Percentiles rank a stretch among this genome's conserved stretches.
phyloP scores from a whole-genome alignment of 1,140 invertebrate species.

The Heterodera schachtii region DNA sequence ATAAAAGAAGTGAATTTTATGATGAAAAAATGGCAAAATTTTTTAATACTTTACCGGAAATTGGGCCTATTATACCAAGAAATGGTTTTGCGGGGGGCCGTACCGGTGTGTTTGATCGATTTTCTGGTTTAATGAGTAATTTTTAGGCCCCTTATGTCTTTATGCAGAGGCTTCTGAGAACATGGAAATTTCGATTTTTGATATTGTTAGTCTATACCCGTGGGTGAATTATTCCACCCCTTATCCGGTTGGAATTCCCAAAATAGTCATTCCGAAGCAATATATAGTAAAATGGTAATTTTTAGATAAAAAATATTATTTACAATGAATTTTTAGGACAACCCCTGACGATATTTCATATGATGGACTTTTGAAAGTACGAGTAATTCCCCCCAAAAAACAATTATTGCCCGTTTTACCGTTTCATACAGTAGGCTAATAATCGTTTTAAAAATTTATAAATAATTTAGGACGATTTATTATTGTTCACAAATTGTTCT shows the following conservation, averaged over 20 bases:
- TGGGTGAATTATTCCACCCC: neutral
- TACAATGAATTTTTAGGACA: neutral
- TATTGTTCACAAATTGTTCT: neutral
- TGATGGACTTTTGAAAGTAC: neutral
- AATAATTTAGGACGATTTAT: neutral
- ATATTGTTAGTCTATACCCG: neutral
- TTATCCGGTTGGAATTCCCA: neutral
- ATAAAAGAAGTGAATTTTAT: conserved; percentile 13
- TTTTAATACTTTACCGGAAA: neutral
- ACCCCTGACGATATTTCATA: neutral
- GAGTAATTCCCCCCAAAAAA: conserved; percentile 12
- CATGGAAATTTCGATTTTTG: neutral
- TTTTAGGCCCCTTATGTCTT: neutral
- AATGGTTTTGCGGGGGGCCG: neutral
- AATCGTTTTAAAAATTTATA: no score
- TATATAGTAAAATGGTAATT: neutral
- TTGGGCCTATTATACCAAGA: neutral
- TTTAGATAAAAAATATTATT: no score
- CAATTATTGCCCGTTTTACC: neutral
- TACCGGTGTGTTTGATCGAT: neutral
- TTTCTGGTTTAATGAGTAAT: no score
- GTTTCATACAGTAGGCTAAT: neutral
- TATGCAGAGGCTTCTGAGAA: neutral
- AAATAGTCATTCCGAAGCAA: neutral
- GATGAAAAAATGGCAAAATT: neutral